Base-by-base conservation (phyloP, 2,888 invertebrate genomes). In the Orchesella flavescens region DNA sequence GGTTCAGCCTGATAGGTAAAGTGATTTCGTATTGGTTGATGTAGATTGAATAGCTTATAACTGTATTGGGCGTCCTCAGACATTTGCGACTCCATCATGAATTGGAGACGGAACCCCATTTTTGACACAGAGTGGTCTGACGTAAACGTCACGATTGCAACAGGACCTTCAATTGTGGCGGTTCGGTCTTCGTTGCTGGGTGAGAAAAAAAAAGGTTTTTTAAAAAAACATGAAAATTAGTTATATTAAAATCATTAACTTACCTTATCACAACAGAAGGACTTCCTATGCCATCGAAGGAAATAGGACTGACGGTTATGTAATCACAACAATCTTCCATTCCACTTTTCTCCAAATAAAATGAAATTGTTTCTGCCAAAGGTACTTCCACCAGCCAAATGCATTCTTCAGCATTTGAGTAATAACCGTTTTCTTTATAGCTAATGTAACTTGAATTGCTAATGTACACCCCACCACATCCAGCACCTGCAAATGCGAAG, bases 301-400 rank as follows among this genome's bases (percentile, higher is more conserved):
- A 49, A n/a, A 79, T 4, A 7, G 63, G 15, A 21, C 15, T 71
- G 5, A 79, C 10, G 23, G 72, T 19, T 13, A 79, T 19, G 63
- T 59, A 12, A 17, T 79, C 79, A 57, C 79, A 79, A 21, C 79
- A 79, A 3, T 17, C 46, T 53, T 79, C 79, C 49, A 79, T 72
- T 1, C 71, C 79, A 34, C 21, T 72, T 19, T 46, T 44, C 12
- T 15, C 15, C 19, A 79, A 24, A 7, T 15, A 13, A 17, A 79
- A 79, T 1, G 61, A 1, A 34, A 79, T 79, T 61, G 17, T 43
- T 7, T n/a, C 4, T 23, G 79, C 79, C 44, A 17, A 23, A 0
- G 79, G 71, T 1, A 43, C 43, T 13, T 79, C 12, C 1, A 79
- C 72, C 1, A 61, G 59, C 71, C 71, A 79, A 72, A 79, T 24